Percentiles rank a stretch among this genome's conserved stretches.
These are phyloP conservation scores for Tetraodon nigroviridis DNA, from an alignment of 2,113 vertebrate species.

Conservation along the genomic window DNA sequence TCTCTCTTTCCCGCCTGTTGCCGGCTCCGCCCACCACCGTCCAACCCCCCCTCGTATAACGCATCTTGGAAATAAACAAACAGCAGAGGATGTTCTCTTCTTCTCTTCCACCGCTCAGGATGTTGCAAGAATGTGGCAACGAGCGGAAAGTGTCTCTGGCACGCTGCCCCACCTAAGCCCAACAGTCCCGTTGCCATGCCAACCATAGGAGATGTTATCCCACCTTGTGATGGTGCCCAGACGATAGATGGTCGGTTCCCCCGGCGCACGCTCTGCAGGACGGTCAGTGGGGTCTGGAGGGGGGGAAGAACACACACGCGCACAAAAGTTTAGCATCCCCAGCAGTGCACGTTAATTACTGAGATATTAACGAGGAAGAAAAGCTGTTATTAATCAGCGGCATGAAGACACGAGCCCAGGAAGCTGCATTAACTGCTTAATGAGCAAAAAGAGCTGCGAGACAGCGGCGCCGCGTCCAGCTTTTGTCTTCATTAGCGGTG, in stretches of 20 bases:
- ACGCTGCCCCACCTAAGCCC: slow-evolving; percentile 60
- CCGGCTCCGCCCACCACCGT: slow-evolving; percentile 8
- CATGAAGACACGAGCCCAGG: slow-evolving; percentile 55
- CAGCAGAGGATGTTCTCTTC: slow-evolving; percentile 20
- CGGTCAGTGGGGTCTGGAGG: slow-evolving; percentile 51
- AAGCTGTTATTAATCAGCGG: slow-evolving; percentile 59
- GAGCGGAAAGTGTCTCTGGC: slow-evolving; percentile 63
- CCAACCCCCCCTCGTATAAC: neutral
- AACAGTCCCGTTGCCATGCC: slow-evolving; percentile 69
- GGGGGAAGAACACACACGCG: neutral
- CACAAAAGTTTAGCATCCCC: slow-evolving; percentile 43
- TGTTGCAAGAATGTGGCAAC: slow-evolving; percentile 72
- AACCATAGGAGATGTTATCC: slow-evolving; percentile 64
- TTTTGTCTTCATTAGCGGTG: slow-evolving; percentile 52
- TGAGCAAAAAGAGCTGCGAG: slow-evolving; percentile 49
- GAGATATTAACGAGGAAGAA: slow-evolving; percentile 57
- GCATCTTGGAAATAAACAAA: slow-evolving; percentile 13
- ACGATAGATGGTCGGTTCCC: slow-evolving; percentile 62
- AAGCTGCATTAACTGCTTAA: slow-evolving; percentile 57
- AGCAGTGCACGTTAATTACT: slow-evolving; percentile 45
- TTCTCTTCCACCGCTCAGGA: slow-evolving; percentile 44
- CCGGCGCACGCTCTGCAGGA: slow-evolving; percentile 40
- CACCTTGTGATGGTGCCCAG: slow-evolving; percentile 66
- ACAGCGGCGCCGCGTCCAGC: slow-evolving; percentile 8
- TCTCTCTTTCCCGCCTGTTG: slow-evolving; percentile 30